These are phyloP conservation scores for Galaxea fascicularis DNA, from an alignment of 92 coral and sea anemone species.

Conservation along the genomic window DNA sequence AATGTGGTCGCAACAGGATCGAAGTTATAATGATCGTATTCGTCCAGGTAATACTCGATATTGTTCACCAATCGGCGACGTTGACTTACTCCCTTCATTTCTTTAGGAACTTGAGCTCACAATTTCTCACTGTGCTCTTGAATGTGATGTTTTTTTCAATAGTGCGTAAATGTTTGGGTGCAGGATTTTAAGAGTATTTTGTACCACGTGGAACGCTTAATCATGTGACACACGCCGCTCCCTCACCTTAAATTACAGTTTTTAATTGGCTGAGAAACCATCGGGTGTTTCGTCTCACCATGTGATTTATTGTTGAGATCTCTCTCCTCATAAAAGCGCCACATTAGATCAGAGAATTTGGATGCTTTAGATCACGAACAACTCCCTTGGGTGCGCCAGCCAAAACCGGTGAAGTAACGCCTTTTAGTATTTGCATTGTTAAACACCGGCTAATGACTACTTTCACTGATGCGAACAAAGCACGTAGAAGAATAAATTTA, in stretches of 20 bases:
- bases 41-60: constrained; percentile 80
- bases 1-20: constrained; percentile 60
- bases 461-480: too few species aligned
- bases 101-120: background rate
- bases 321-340: background rate
- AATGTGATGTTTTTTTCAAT: background rate
- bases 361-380: background rate
- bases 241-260: background rate
- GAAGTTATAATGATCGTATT: constrained; percentile 86
- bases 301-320: background rate
- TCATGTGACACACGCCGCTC: constrained; percentile 9
- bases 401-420: background rate
- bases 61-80: constrained; percentile 61
- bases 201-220: constrained; percentile 33
- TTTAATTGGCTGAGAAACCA: constrained; percentile 22
- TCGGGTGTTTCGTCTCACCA: constrained; percentile 9
- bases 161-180: background rate
- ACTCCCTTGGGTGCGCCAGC: background rate
- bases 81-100: constrained; percentile 76
- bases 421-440: background rate
- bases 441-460: too few species aligned
- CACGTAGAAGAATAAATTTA: too few species aligned
- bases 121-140: background rate
- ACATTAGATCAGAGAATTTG: constrained; percentile 26
- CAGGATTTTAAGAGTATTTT: constrained; percentile 14